Percentiles rank a stretch among this genome's conserved stretches.
Conservation (phyloP, 1,140 invertebrate genomes). For the Scaptodrosophila lebanonensis region DNA sequence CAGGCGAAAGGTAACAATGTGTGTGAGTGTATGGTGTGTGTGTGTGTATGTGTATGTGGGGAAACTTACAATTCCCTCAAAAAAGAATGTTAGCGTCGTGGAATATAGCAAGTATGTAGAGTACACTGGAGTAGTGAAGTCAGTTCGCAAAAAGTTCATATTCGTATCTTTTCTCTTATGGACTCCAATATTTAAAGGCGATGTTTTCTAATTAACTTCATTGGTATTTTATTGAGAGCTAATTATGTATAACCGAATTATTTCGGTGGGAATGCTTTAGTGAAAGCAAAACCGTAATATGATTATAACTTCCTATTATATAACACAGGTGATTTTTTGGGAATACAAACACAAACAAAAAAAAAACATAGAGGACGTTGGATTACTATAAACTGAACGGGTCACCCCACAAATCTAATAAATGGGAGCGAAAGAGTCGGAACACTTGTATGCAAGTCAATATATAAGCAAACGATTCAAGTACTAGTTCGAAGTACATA, state of each 20-base stretch:
- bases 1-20: too few species aligned
- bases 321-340: slow-evolving; percentile 62
- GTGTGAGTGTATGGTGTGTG: too few species aligned
- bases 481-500: slow-evolving; percentile 30
- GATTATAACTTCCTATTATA: slow-evolving; percentile 71
- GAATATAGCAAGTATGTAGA: too few species aligned
- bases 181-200: slow-evolving; percentile 31
- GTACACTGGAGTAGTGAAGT: too few species aligned
- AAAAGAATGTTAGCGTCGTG: too few species aligned
- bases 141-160: too few species aligned
- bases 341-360: slow-evolving; percentile 28
- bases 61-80: too few species aligned
- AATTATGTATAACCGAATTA: slow-evolving; percentile 59
- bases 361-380: neutral
- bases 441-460: slow-evolving; percentile 39
- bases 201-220: slow-evolving; percentile 51
- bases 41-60: too few species aligned
- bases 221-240: slow-evolving; percentile 66
- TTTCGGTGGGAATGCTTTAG: slow-evolving; percentile 69
- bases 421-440: slow-evolving; percentile 14
- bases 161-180: too few species aligned
- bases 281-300: slow-evolving; percentile 67
- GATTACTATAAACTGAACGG: neutral
- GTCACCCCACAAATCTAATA: slow-evolving; percentile 2
- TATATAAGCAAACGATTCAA: slow-evolving; percentile 33